A percentile compares a stretch with the other conserved stretches of the same genome.
Conservation (phyloP, 92 coral and sea anemone genomes). For the Palythoa caribaeorum region DNA sequence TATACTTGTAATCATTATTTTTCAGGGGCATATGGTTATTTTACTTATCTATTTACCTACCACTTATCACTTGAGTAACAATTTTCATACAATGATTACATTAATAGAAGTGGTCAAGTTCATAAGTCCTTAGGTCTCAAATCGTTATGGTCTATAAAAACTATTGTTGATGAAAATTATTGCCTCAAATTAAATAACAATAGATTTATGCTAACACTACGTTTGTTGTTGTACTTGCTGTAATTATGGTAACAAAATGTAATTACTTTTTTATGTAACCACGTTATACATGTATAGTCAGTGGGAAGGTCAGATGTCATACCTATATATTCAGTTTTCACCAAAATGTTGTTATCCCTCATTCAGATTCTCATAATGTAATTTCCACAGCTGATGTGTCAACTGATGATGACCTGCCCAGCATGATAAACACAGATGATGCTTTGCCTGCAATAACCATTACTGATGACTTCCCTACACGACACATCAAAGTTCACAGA, state of each 20-base stretch:
- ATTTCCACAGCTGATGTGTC: conserved; percentile 37
- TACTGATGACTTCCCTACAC: conserved; percentile 37
- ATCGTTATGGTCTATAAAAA: conserved; percentile 25
- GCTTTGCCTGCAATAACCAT: conserved; percentile 37
- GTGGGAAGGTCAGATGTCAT: conserved; percentile 36
- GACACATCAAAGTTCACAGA: conserved; percentile 38
- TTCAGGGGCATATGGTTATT: conserved; percentile 32
- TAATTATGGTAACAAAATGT: conserved; percentile 34
- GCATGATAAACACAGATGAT: conserved; percentile 30
- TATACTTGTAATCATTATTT: neutral
- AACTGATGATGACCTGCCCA: conserved; percentile 39
- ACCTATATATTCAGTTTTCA: conserved; percentile 31
- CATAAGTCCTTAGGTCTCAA: conserved; percentile 29
- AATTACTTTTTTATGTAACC: conserved; percentile 23
- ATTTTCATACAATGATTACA: conserved; percentile 35
- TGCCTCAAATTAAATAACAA: conserved; percentile 34
- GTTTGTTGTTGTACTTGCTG: conserved; percentile 32
- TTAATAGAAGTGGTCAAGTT: conserved; percentile 35
- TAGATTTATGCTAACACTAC: conserved; percentile 29
- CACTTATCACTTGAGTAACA: conserved; percentile 38
- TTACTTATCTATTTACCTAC: conserved; percentile 35
- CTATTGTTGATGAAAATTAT: conserved; percentile 30
- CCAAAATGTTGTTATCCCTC: conserved; percentile 35
- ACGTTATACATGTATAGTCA: conserved; percentile 24
- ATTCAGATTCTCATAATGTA: conserved; percentile 33